phyloP scores from a whole-genome alignment of 2,113 vertebrate genomes.

The Abramis brama region DNA sequence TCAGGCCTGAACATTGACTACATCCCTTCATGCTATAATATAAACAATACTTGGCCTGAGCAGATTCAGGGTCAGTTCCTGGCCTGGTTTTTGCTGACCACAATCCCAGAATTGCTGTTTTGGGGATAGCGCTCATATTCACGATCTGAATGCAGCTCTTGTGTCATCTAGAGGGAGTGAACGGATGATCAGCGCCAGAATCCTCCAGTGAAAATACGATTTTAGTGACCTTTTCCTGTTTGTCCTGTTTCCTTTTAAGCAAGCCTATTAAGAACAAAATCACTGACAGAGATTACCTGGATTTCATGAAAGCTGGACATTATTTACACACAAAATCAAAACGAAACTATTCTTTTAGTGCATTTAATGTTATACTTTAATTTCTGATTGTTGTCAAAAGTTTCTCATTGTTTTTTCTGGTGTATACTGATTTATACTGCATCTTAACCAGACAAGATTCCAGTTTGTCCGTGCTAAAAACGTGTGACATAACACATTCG shows the following conservation, averaged over 20 bases:
- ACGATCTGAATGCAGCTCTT: constrained; percentile 15
- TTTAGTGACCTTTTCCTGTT: not conserved
- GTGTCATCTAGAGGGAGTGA: not conserved
- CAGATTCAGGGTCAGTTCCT: constrained; percentile 5
- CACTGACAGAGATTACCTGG: not conserved
- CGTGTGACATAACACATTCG: not conserved
- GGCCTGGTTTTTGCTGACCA: constrained; percentile 9
- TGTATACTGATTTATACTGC: not conserved
- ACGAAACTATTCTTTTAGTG: not conserved
- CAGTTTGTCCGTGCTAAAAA: not conserved
- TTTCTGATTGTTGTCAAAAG: not conserved
- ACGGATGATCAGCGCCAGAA: not conserved
- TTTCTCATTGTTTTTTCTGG: not conserved
- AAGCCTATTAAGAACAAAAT: not conserved
- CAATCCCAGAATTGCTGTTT: not conserved
- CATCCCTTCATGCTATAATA: constrained; percentile 3
- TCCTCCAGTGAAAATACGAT: not conserved
- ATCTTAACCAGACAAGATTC: not conserved
- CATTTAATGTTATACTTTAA: not conserved
- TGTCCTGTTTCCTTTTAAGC: constrained; percentile 1
- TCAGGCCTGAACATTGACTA: not conserved
- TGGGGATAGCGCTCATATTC: not conserved
- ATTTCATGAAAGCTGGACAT: not conserved
- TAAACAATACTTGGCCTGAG: constrained; percentile 5
- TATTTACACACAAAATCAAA: not conserved